These are phyloP conservation scores for Catostylus mosaicus DNA, from an alignment of 30 jellyfish, hydroid and myxozoan genomes.

Conservation along the genomic window DNA sequence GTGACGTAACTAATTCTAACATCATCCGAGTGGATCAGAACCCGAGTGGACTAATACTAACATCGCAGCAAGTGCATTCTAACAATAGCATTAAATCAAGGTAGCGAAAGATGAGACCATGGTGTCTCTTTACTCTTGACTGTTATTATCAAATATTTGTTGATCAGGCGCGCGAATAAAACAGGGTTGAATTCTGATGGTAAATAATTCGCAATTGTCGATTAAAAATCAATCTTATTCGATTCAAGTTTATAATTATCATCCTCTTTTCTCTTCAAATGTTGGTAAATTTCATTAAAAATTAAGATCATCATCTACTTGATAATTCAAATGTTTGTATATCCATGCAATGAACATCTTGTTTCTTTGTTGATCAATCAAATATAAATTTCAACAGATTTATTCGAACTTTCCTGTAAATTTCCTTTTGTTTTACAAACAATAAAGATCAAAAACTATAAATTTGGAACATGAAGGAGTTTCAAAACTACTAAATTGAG, in stretches of 20 bases:
- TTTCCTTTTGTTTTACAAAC: not conserved
- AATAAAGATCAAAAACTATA: not conserved
- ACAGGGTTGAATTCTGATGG: not conserved
- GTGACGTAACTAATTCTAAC: too few relatives aligned
- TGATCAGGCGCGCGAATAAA: not conserved
- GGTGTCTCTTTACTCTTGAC: not conserved
- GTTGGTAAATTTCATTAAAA: not conserved
- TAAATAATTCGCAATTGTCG: not conserved
- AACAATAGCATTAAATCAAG: too few relatives aligned
- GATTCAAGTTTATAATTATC: not conserved
- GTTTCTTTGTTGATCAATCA: not conserved
- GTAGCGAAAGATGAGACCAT: not conserved
- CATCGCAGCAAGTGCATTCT: too few relatives aligned
- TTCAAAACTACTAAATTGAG: too few relatives aligned
- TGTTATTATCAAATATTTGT: not conserved
- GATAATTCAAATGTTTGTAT: constrained; percentile 2
- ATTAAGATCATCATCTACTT: not conserved
- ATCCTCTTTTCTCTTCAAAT: not conserved
- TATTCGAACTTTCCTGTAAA: not conserved
- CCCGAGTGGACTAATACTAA: too few relatives aligned
- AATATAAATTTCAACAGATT: not conserved
- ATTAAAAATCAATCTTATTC: not conserved
- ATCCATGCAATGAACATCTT: not conserved
- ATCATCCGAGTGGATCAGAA: too few relatives aligned
- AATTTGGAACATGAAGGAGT: too few relatives aligned